phyloP scores from a whole-genome alignment of 1,140 invertebrate species.

The Centruroides sculpturatus region DNA sequence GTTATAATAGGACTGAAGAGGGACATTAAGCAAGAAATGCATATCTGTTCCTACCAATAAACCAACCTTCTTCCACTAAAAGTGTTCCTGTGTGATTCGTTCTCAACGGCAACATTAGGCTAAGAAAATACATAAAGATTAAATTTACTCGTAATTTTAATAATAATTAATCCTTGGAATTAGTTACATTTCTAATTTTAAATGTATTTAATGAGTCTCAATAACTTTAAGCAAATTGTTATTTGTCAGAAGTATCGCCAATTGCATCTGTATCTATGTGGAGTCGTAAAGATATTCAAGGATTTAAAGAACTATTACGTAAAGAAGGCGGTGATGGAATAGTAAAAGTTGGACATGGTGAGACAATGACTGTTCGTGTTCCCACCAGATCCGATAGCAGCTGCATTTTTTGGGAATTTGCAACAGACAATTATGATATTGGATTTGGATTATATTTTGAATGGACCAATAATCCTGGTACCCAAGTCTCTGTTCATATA shows the following conservation, averaged over 20 bases:
- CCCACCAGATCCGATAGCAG: slow-evolving; percentile 41
- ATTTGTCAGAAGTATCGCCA: background rate
- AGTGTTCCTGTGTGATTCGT: too few relatives aligned
- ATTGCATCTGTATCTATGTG: slow-evolving; percentile 32
- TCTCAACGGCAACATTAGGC: too few relatives aligned
- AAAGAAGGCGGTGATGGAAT: slow-evolving; percentile 39
- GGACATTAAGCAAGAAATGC: too few relatives aligned
- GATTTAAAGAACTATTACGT: slow-evolving; percentile 32
- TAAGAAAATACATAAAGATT: too few relatives aligned
- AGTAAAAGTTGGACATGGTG: slow-evolving; percentile 40
- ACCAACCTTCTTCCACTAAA: too few relatives aligned
- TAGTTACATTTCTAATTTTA: too few relatives aligned
- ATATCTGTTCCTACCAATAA: too few relatives aligned
- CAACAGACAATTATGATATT: slow-evolving; percentile 41
- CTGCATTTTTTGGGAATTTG: slow-evolving; percentile 42
- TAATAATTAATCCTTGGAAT: too few relatives aligned
- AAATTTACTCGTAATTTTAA: too few relatives aligned
- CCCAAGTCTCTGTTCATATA: slow-evolving; percentile 27
- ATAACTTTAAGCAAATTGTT: background rate
- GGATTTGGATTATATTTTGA: slow-evolving; percentile 44
- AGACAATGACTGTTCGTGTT: slow-evolving; percentile 38
- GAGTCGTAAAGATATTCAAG: slow-evolving; percentile 34
- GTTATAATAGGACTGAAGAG: too few relatives aligned
- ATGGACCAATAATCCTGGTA: slow-evolving; percentile 32
- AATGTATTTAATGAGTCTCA: too few relatives aligned